Evolutionary conservation across 2,888 invertebrate genomes (phyloP).

Genomic region (Sphaerolaimus hirsutus): DNA sequence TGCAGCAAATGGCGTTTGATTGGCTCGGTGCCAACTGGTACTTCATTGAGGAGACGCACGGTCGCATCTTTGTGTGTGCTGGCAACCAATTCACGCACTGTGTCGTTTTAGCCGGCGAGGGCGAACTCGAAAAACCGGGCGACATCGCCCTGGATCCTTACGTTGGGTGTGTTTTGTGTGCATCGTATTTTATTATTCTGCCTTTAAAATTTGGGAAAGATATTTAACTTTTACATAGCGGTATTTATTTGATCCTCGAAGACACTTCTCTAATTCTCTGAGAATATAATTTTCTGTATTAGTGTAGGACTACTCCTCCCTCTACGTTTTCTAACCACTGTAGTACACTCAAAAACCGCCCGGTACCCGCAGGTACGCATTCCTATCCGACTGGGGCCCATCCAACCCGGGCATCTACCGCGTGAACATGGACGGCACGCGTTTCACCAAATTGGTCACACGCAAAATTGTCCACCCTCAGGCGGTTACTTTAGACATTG

Average conservation of each 20-base stretch:
- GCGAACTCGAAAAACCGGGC: slow-evolving; percentile 42
- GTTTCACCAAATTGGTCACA: slow-evolving; percentile 37
- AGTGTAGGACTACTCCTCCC: no score
- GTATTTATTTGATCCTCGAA: no score
- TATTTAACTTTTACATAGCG: neutral
- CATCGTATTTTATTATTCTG: no score
- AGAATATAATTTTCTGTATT: no score
- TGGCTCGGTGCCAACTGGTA: slow-evolving; percentile 71
- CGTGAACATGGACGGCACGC: slow-evolving; percentile 41
- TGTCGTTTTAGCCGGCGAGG: slow-evolving; percentile 42
- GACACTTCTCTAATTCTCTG: no score
- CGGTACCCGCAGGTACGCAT: slow-evolving; percentile 37
- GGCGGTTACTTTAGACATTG: slow-evolving; percentile 46
- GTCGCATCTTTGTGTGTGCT: slow-evolving; percentile 47
- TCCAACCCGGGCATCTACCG: slow-evolving; percentile 40
- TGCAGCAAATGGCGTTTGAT: slow-evolving; percentile 50
- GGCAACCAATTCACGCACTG: slow-evolving; percentile 41
- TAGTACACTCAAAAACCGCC: no score
- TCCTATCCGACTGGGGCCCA: slow-evolving; percentile 51
- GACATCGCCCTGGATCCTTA: slow-evolving; percentile 55
- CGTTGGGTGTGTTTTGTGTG: slow-evolving; percentile 34
- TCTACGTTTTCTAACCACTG: no score
- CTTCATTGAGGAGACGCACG: slow-evolving; percentile 44
- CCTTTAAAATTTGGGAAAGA: no score
- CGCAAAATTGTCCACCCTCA: slow-evolving; percentile 51